Percentiles rank a stretch among this genome's conserved stretches.
phyloP scores from a whole-genome alignment of 2,113 vertebrate species.

The Saguinus imperator region DNA sequence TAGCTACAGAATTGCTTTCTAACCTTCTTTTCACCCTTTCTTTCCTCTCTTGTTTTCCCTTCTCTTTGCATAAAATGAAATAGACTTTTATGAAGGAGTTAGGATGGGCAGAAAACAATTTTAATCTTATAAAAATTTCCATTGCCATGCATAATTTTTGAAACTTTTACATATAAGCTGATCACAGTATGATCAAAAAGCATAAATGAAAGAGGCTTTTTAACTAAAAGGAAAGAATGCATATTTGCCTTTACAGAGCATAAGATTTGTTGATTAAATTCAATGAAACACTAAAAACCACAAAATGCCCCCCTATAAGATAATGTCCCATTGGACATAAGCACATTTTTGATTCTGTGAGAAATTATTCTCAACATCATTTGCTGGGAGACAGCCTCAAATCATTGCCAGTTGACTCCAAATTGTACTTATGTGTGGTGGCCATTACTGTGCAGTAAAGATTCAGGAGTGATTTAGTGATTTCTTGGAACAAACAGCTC shows the following conservation, averaged over 20 bases:
- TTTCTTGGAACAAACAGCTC: conserved; percentile 42
- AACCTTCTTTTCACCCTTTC: not conserved
- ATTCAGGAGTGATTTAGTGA: conserved; percentile 17
- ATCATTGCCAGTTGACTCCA: not conserved
- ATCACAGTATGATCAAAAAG: not conserved
- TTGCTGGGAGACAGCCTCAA: not conserved
- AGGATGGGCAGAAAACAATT: not conserved
- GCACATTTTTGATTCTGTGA: not conserved
- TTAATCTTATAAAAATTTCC: not conserved
- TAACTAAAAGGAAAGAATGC: not conserved
- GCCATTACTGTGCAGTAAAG: conserved; percentile 12
- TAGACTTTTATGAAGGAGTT: not conserved
- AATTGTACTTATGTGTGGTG: conserved; percentile 33
- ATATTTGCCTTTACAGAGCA: not conserved
- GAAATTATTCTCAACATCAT: conserved; percentile 2
- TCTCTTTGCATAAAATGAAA: not conserved
- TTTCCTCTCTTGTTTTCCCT: not conserved
- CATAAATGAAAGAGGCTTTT: not conserved
- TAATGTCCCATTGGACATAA: not conserved
- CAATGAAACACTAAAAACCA: not conserved
- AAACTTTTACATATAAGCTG: not conserved
- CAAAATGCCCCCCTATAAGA: not conserved
- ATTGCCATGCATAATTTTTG: not conserved
- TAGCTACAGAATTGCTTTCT: not conserved
- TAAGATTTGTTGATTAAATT: not conserved